Conservation (phyloP, 2,888 invertebrate species). For the Drosophila percnosoma region DNA sequence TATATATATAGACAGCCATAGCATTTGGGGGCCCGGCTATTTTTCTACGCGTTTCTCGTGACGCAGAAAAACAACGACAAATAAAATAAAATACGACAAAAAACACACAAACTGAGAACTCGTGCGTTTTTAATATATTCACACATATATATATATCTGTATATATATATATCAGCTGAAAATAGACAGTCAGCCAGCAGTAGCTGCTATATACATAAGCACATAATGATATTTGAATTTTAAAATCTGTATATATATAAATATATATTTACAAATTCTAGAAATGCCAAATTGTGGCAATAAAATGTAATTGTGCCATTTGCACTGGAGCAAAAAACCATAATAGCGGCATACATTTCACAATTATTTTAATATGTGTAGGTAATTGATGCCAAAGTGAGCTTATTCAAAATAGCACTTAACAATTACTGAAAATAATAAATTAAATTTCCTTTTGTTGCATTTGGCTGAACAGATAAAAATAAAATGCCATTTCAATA, state of each 20-base stretch:
- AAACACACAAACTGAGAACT: slow-evolving; percentile 8
- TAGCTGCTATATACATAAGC: not conserved
- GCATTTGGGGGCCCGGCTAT: slow-evolving; percentile 66
- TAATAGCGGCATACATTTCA: slow-evolving; percentile 6
- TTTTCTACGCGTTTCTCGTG: slow-evolving; percentile 40
- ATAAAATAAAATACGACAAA: slow-evolving; percentile 9
- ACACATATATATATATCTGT: not conserved
- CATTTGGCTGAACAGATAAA: slow-evolving; percentile 16
- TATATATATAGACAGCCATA: slow-evolving; percentile 18
- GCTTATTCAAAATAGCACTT: slow-evolving; percentile 28
- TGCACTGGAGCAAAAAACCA: slow-evolving; percentile 24
- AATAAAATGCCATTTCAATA: slow-evolving; percentile 31
- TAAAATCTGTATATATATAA: not conserved
- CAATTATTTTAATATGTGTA: slow-evolving; percentile 4
- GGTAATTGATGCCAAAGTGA: not conserved
- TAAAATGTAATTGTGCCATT: slow-evolving; percentile 44
- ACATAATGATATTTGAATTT: slow-evolving; percentile 9
- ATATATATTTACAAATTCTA: slow-evolving; percentile 3
- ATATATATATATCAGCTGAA: slow-evolving; percentile 35
- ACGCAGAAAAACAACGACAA: slow-evolving; percentile 54
- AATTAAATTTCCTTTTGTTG: slow-evolving; percentile 13
- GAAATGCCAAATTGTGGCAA: slow-evolving; percentile 26
- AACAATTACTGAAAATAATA: slow-evolving; percentile 19
- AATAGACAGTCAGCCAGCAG: slow-evolving; percentile 53
- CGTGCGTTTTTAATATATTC: slow-evolving; percentile 7